These are phyloP conservation scores for Alcis repandata DNA, from an alignment of 2,888 invertebrate genomes.

Conservation along the genomic window DNA sequence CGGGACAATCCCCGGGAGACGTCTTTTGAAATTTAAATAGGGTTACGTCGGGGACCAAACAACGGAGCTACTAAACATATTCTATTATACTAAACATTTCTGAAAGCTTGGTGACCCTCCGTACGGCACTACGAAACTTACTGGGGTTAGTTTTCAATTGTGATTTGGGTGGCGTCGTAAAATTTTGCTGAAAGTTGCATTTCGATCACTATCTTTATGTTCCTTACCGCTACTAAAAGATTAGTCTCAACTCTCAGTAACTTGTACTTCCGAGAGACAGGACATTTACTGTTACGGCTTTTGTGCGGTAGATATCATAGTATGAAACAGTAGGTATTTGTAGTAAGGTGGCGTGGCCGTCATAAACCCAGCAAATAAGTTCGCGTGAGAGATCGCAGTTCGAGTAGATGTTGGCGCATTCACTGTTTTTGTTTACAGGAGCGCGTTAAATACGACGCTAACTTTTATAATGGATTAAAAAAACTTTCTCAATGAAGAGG, in stretches of 20 bases:
- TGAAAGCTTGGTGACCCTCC: conserved; percentile 46
- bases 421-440: conserved; percentile 44
- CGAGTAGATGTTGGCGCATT: conserved; percentile 36
- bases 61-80: conserved; percentile 53
- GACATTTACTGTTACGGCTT: too few relatives aligned
- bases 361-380: conserved; percentile 29
- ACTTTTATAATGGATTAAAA: conserved; percentile 61
- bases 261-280: not conserved
- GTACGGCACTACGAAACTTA: conserved; percentile 16
- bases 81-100: conserved; percentile 49
- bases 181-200: conserved; percentile 7
- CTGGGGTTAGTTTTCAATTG: conserved; percentile 31
- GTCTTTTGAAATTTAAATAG: conserved; percentile 70
- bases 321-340: conserved; percentile 20
- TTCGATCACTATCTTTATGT: not conserved
- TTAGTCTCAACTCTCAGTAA: not conserved
- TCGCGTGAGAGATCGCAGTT: conserved; percentile 52
- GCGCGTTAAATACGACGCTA: conserved; percentile 42
- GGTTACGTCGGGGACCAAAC: conserved; percentile 56
- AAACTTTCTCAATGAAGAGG: conserved; percentile 57
- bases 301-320: not conserved
- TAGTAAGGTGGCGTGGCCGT: conserved; percentile 27
- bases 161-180: conserved; percentile 24
- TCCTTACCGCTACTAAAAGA: not conserved
- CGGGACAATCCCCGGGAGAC: conserved; percentile 54